These are phyloP conservation scores for Manis javanica DNA, from an alignment of 2,797 vertebrate species.

Conservation along the genomic window DNA sequence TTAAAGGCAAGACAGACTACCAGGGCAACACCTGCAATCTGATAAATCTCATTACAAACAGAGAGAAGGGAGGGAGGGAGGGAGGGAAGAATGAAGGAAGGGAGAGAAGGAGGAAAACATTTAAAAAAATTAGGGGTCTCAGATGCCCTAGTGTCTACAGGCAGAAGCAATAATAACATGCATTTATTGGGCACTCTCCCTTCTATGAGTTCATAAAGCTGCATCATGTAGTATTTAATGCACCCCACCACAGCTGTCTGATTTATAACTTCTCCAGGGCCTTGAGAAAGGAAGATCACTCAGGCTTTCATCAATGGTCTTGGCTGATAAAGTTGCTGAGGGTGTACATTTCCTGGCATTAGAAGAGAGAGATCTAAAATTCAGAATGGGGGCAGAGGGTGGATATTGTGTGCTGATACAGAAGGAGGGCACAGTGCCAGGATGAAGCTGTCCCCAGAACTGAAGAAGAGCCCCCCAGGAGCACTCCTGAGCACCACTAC, in stretches of 20 bases:
- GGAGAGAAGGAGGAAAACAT: background rate
- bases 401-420: background rate
- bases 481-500: fast-evolving
- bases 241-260: background rate
- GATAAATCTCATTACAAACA: slow-evolving; percentile 49
- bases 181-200: slow-evolving; percentile 47
- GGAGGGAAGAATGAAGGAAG: background rate
- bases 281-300: background rate
- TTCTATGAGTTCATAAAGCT: slow-evolving; percentile 57
- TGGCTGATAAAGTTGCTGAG: background rate
- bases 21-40: background rate
- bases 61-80: no score
- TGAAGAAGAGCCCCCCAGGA: background rate
- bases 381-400: background rate
- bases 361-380: background rate
- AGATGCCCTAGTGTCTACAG: slow-evolving; percentile 34
- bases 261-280: slow-evolving; percentile 70
- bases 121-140: slow-evolving; percentile 37
- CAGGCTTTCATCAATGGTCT: slow-evolving; percentile 16
- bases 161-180: slow-evolving; percentile 51
- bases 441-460: background rate
- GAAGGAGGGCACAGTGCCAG: background rate
- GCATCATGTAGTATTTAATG: slow-evolving; percentile 60
- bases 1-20: slow-evolving; percentile 46
- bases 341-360: slow-evolving; percentile 28